Base-by-base conservation (phyloP, 2,113 vertebrate genomes). In the Donacobius atricapilla region DNA sequence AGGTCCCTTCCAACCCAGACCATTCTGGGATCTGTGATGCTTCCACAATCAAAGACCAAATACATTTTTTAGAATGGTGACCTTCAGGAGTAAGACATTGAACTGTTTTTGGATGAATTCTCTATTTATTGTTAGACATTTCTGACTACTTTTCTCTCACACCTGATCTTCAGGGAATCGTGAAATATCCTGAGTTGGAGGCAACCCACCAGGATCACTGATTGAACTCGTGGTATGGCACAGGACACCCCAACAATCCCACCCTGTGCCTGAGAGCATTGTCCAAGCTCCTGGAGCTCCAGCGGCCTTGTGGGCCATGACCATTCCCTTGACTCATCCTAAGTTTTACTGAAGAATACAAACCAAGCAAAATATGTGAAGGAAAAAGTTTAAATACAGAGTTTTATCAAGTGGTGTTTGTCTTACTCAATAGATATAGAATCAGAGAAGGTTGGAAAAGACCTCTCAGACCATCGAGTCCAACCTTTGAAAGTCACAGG, bases 291-390 rank as follows among this genome's bases (percentile, higher is more conserved):
- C 61, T 76, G 40, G 45, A 18, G 39, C 47, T 75, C 45, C 68
- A 70, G 30, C 21, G 40, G 2, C 39, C 21, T 61, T 48, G 40
- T n/a, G 35, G 30, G 6, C 5, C 0, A 0, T 61, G 14, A 1
- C n/a, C n/a, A 18, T 60, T 51, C 53, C 53, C 30, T 45, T n/a
- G 13, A 22, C 24, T 70, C 33, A 37, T 69, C 39, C 33, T 27
- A 53, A 57, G 7, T 80, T 88, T 77, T 70, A 20, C 31, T 57
- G 64, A 56, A n/a, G 15, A 61, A 45, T 33, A 27, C 8, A 65
- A 89, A 61, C 16, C 7, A 35, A 65, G 6, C 37, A 27, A 66
- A 54, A 70, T 47, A 24, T 7, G 44, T 14, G 27, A 70, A 72
- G 25, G 39, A 47, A 63, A 20, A 56, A 15, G 20, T n/a, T 57